Evolutionary conservation across 2,113 vertebrate genomes (phyloP).

Genomic region (Dipodomys spectabilis): DNA sequence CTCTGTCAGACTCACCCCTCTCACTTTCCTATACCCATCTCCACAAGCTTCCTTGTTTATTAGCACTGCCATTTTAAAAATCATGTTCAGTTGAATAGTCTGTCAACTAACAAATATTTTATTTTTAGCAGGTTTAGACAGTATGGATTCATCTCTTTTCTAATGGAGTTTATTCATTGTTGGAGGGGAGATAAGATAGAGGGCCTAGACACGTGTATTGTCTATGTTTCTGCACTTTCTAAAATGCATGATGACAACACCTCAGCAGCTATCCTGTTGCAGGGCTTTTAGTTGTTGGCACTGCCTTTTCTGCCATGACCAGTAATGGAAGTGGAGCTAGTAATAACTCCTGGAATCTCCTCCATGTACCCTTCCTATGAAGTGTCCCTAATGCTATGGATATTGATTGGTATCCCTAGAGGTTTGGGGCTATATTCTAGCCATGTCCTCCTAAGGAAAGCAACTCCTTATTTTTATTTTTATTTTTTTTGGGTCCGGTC

Average conservation of each 20-base stretch:
- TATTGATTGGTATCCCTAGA: not conserved
- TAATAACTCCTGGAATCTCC: not conserved
- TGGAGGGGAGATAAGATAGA: not conserved
- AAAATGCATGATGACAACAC: not conserved
- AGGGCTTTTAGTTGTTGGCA: not conserved
- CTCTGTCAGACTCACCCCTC: too few species aligned
- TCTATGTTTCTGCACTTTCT: not conserved
- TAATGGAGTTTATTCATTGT: not conserved
- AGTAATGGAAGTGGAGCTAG: not conserved
- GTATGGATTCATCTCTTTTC: not conserved
- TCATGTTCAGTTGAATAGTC: not conserved
- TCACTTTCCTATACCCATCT: too few species aligned
- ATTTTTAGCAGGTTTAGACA: conserved; percentile 11
- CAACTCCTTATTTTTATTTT: conserved; percentile 8
- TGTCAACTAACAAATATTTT: not conserved
- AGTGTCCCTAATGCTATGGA: not conserved
- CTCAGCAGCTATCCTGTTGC: not conserved
- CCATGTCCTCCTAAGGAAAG: not conserved
- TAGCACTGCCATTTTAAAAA: not conserved
- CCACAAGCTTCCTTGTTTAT: too few species aligned
- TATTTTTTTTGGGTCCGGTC: not conserved
- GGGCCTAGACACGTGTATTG: not conserved
- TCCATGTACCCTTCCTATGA: not conserved
- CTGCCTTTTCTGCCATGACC: not conserved
- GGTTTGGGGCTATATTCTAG: not conserved